Evolutionary conservation across 2,888 invertebrate genomes (phyloP), one percentile per base, ranked within the genome.

Genomic region (Leucania comma): DNA sequence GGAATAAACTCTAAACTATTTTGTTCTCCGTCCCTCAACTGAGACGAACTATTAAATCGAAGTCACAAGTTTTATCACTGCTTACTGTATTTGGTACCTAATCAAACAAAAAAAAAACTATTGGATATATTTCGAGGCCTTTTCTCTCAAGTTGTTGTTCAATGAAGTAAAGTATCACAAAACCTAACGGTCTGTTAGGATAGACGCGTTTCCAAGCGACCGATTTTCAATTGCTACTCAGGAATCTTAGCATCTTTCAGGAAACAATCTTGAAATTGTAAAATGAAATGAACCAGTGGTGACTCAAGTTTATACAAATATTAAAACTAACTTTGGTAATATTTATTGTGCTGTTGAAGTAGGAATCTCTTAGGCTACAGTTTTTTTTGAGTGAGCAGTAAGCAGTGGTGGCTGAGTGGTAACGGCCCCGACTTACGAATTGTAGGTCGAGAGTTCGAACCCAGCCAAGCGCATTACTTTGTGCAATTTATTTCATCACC

Each of bases 301-400:
- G 59, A 46, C 29, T 66, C 14, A 50, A 32, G 50, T 26, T 60
- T 20, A 38, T 61, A 79, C 29, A 53, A 63, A 48, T 48, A 68
- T 14, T 38, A 60, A 50, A 57, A 35, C 57, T 46, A 64, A 75
- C 51, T 71, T 80, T 50, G 0, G 48, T 59, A 70, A 70, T 78
- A 70, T 22, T 63, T 24, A 35, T 58, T 42, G 75, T 63, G 62
- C 61, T 62, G 14, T 69, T 42, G 24, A 50, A 48, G 32, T 53
- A 20, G 20, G 12, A 17, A 64, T 64, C n/a, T 66, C 14, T 73
- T 51, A 46, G 51, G 35, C 26, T 56, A 4, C 20, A 46, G 42
- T 42, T 64, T 51, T 51, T 79, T 66, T 54, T 29, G n/a, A n/a
- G n/a, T n/a, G n/a, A n/a, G n/a, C n/a, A n/a, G n/a, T n/a, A n/a